Base-by-base conservation (phyloP, 2,797 vertebrate genomes). In the Coracias cyanogaster region DNA sequence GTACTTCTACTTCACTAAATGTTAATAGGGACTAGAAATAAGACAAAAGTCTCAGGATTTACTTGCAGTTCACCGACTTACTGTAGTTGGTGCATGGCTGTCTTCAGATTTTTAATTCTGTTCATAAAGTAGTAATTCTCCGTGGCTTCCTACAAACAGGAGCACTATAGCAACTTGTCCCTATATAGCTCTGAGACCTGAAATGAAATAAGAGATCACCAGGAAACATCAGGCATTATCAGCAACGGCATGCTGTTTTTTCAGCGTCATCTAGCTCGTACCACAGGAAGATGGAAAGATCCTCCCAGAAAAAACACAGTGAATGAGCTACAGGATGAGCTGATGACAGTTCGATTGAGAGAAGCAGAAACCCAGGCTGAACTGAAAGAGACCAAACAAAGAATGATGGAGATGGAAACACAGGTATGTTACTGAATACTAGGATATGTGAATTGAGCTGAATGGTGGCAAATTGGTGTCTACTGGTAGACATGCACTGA, bases 341-440 rank as follows among this genome's bases (percentile, higher is more conserved):
- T 99, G 87, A 99, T 99, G 99, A 99, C 98, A 9, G 99, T 99
- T 76, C 98, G 99, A 86, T 96, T 99, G 73, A 98, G 98, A 72
- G 99, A 99, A 96, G 99, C 99, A 6, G 99, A 99, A 98, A 99
- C 98, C 52, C 99, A 99, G 86, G 99, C 99, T 6, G 99, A 99
- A 93, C 97, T 99, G 72, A 97, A 98, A 78, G 99, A 99, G 96
- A 98, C 98, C 29, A 98, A 98, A n/a, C 99, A 99, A 96, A 98
- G 99, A 96, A 98, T 99, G 98, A 98, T 99, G 97, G 99, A 99
- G 97, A 97, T 99, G 97, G 99, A 99, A 97, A 99, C 99, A 6
- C 99, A 99, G 99, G 99, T 99, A 97, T 64, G 86, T 82, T 82
- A 28, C 0, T 86, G 61, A 89, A 46, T 10, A 10, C 8, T 24